These are phyloP conservation scores for Condylura cristata DNA, from an alignment of 2,113 vertebrate species.

Conservation along the genomic window DNA sequence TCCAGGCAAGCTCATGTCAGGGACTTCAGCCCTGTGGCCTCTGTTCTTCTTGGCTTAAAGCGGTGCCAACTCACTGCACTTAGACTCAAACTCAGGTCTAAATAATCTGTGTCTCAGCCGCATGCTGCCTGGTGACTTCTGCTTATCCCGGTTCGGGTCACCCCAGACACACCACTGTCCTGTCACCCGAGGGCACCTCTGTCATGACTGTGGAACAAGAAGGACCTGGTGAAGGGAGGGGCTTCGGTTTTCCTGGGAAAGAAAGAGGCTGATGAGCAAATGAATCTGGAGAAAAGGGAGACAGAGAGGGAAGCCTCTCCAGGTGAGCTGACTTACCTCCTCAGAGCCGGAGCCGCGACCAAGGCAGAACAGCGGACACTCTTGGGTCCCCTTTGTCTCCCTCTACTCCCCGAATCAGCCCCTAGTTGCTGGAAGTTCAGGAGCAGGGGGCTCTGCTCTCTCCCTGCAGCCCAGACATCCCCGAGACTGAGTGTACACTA, in stretches of 20 bases:
- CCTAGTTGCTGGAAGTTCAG: slow-evolving; percentile 36
- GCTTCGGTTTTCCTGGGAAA: neutral
- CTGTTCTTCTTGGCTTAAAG: neutral
- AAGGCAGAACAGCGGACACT: no score
- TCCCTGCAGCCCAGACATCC: slow-evolving; percentile 49
- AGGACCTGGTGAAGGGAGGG: neutral
- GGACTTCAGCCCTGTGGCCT: neutral
- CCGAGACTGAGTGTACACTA: slow-evolving; percentile 30
- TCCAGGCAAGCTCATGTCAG: slow-evolving; percentile 47
- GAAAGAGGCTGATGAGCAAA: neutral
- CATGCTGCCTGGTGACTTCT: neutral
- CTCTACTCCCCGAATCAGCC: slow-evolving; percentile 44
- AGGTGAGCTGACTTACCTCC: no score
- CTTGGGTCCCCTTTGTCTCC: neutral
- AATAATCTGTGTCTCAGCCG: neutral
- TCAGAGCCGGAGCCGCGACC: no score
- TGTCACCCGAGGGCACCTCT: neutral
- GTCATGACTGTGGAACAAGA: neutral
- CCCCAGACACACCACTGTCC: neutral
- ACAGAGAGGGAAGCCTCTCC: neutral
- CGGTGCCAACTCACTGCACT: neutral
- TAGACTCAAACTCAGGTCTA: neutral
- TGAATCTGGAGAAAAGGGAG: neutral
- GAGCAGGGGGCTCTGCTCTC: slow-evolving; percentile 49
- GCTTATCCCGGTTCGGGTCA: neutral